A percentile compares a stretch with the other conserved stretches of the same genome.
Conservation (phyloP, 2,113 vertebrate genomes). For the Actenoides hombroni region DNA sequence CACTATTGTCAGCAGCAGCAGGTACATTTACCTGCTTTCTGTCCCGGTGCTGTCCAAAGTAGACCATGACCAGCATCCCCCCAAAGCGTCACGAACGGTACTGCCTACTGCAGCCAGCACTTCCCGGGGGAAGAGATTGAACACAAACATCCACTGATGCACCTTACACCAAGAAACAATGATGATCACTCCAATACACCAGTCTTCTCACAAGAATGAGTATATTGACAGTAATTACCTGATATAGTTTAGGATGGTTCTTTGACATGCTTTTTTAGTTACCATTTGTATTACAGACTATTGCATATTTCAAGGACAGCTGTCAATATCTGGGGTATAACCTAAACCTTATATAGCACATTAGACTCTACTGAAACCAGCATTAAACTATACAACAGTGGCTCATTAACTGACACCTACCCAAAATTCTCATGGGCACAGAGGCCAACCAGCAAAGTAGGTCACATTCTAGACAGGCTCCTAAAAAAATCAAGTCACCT, state of each 20-base stretch:
- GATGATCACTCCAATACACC: background rate
- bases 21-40: background rate
- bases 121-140: background rate
- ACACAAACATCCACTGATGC: background rate
- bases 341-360: background rate
- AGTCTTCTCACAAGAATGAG: background rate
- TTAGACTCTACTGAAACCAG: background rate
- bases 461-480: slow-evolving; percentile 24
- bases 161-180: background rate
- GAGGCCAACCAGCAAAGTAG: slow-evolving; percentile 36
- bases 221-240: background rate
- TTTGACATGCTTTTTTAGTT: background rate
- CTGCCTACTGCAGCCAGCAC: background rate
- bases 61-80: background rate
- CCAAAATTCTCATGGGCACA: background rate
- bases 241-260: background rate
- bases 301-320: background rate
- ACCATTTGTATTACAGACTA: background rate
- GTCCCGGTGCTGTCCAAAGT: background rate
- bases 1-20: background rate
- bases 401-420: slow-evolving; percentile 17
- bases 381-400: background rate
- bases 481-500: slow-evolving; percentile 21
- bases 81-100: background rate
- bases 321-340: background rate